Conservation (phyloP, 2,797 vertebrate genomes). For the Psittacula derbiana region DNA sequence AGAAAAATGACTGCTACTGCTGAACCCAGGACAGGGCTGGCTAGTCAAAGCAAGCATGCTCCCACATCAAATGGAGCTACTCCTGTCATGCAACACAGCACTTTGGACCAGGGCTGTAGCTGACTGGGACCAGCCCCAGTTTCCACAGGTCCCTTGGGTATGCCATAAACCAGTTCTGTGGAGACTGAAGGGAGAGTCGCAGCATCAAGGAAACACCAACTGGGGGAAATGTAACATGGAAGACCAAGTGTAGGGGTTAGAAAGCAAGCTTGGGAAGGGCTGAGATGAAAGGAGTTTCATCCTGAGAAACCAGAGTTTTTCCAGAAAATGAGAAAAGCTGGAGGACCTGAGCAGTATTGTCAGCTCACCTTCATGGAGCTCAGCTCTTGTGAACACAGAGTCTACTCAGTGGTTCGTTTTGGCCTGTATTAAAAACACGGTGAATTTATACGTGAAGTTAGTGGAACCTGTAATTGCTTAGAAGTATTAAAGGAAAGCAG, state of each 20-base stretch:
- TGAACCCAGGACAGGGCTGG: not conserved
- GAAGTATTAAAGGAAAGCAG: not conserved
- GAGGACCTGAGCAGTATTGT: not conserved
- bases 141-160: not conserved
- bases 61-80: not conserved
- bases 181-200: not conserved
- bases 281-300: not conserved
- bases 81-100: not conserved
- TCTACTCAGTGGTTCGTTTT: not conserved
- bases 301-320: not conserved
- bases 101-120: not conserved
- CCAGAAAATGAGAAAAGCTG: not conserved
- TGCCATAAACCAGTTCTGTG: not conserved
- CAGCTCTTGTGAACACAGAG: not conserved
- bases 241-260: not conserved
- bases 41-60: not conserved
- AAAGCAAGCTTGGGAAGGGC: not conserved
- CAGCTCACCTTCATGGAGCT: not conserved
- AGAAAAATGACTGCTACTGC: too few relatives aligned
- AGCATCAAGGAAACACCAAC: not conserved
- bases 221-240: fast-evolving
- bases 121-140: not conserved
- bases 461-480: not conserved
- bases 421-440: not conserved
- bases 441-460: not conserved